Conservation (phyloP, 1,140 invertebrate genomes). For the Zaprionus capensis region DNA sequence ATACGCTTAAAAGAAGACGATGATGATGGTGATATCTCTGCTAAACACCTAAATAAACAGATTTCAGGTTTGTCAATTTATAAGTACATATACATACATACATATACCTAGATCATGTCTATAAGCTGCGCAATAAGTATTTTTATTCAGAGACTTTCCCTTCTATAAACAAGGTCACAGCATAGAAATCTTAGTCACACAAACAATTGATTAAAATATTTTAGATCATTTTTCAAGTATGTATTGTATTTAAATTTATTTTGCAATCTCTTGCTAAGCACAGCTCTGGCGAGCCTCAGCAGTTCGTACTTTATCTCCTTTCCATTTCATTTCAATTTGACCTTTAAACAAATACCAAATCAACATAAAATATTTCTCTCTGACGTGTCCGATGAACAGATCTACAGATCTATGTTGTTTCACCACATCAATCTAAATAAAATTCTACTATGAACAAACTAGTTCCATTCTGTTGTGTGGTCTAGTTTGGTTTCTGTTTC, state of each 20-base stretch:
- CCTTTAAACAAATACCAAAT: neutral
- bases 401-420: slow-evolving; percentile 20
- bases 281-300: neutral
- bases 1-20: neutral
- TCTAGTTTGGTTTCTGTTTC: slow-evolving; percentile 1
- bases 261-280: neutral
- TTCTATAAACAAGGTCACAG: neutral
- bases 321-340: neutral
- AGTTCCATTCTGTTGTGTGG: slow-evolving; percentile 48
- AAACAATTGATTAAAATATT: neutral
- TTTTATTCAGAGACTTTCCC: neutral
- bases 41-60: slow-evolving; percentile 21
- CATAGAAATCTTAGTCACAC: neutral
- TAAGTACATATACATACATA: neutral
- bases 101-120: neutral
- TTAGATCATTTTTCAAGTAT: neutral
- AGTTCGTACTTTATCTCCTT: neutral
- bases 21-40: slow-evolving; percentile 3
- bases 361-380: neutral
- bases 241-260: neutral
- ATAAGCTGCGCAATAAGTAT: neutral
- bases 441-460: slow-evolving; percentile 30
- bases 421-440: slow-evolving; percentile 26
- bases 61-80: slow-evolving; percentile 23
- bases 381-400: neutral